A percentile compares a stretch with the other conserved stretches of the same genome.
Evolutionary conservation across 2,797 vertebrate species (phyloP).

Genomic region (Botia almorhae): DNA sequence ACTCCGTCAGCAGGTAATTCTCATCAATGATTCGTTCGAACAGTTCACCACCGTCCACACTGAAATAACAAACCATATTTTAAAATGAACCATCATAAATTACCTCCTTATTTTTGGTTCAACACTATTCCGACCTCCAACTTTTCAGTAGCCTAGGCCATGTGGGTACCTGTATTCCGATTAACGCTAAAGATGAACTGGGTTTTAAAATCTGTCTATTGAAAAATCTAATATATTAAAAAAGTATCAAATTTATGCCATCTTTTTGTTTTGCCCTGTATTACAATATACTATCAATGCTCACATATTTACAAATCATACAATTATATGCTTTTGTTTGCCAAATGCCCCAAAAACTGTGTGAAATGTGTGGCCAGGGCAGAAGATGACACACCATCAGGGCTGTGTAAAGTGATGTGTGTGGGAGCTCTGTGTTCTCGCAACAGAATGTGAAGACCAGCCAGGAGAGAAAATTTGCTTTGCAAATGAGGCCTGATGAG

Average conservation of each 20-base stretch:
- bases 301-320: neutral
- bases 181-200: too few relatives aligned
- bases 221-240: too few relatives aligned
- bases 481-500: slow-evolving; percentile 45
- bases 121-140: too few relatives aligned
- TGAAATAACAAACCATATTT: slow-evolving; percentile 60
- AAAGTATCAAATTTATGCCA: too few relatives aligned
- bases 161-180: neutral
- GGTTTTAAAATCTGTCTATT: too few relatives aligned
- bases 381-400: slow-evolving; percentile 41
- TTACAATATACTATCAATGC: neutral
- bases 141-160: neutral
- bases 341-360: neutral
- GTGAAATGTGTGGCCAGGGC: slow-evolving; percentile 7
- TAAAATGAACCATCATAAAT: slow-evolving; percentile 1
- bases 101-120: neutral
- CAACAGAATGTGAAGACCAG: slow-evolving; percentile 29
- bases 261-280: neutral
- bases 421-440: slow-evolving; percentile 40
- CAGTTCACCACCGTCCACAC: slow-evolving; percentile 87
- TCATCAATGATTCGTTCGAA: slow-evolving; percentile 89
- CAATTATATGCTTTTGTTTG: neutral
- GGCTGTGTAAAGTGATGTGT: slow-evolving; percentile 32
- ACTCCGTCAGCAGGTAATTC: slow-evolving; percentile 81
- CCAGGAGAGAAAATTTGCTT: slow-evolving; percentile 37